These are phyloP conservation scores for Gibbula magus DNA, from an alignment of 2,888 invertebrate species.

Conservation along the genomic window DNA sequence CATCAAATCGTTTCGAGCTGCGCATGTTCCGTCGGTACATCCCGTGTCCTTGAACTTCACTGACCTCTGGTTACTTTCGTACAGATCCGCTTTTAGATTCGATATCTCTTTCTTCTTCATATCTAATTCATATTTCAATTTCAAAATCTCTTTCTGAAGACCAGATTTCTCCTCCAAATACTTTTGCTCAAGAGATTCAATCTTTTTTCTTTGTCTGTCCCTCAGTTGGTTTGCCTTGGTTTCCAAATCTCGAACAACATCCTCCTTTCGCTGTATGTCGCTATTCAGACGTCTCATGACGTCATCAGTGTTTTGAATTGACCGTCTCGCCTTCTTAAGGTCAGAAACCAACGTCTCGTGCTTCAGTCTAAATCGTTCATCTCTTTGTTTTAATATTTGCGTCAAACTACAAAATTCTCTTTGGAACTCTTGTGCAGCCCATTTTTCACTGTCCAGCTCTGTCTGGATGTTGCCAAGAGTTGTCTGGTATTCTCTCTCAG, in stretches of 20 bases:
- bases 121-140: not conserved
- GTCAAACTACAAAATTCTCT: conserved; percentile 33
- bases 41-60: not conserved
- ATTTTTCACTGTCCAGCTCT: conserved; percentile 24
- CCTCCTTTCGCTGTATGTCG: not conserved
- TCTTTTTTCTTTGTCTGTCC: not conserved
- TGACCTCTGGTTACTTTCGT: not conserved
- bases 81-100: not conserved
- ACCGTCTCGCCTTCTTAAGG: not conserved
- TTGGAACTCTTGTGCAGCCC: conserved; percentile 30
- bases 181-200: not conserved
- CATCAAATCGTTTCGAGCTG: not conserved
- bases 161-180: not conserved
- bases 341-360: conserved; percentile 26
- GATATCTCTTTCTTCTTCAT: conserved; percentile 10
- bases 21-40: not conserved
- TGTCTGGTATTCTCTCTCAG: conserved; percentile 27
- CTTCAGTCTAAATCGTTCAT: conserved; percentile 12
- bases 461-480: conserved; percentile 27
- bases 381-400: conserved; percentile 19
- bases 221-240: not conserved
- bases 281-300: not conserved
- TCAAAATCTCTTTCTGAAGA: not conserved
- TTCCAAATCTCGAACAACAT: not conserved
- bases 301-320: not conserved